Evolutionary conservation across 2,888 invertebrate genomes (phyloP).

Genomic region (Oeneis ivallda): DNA sequence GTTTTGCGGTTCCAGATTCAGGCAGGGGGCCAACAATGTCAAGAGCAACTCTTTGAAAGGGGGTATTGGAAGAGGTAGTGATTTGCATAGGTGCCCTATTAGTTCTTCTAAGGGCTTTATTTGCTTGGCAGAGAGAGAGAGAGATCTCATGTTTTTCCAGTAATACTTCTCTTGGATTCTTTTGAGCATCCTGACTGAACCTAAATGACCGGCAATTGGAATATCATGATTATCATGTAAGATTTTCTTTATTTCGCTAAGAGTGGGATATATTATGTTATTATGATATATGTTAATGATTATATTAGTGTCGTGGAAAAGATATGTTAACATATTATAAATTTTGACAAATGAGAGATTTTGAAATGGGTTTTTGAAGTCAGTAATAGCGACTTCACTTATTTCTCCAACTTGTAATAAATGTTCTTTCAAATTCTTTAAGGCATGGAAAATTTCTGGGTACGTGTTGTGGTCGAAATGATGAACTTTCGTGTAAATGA

Average conservation of each 20-base stretch:
- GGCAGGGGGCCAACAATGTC: no score
- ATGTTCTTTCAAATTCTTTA: not conserved
- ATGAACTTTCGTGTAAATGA: slow-evolving; percentile 34
- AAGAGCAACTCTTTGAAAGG: no score
- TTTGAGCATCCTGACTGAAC: no score
- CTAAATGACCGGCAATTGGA: no score
- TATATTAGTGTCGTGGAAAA: no score
- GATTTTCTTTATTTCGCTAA: no score
- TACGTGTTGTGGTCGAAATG: slow-evolving; percentile 21
- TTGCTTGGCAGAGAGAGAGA: not conserved
- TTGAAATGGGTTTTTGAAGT: not conserved
- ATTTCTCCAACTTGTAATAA: not conserved
- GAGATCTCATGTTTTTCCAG: slow-evolving; percentile 22
- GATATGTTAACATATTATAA: not conserved
- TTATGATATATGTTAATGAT: no score
- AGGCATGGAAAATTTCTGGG: slow-evolving; percentile 22
- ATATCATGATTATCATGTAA: no score
- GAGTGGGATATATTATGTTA: no score
- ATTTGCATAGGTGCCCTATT: slow-evolving; percentile 40
- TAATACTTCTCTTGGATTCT: no score
- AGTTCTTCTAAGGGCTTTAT: slow-evolving; percentile 11
- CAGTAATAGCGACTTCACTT: not conserved
- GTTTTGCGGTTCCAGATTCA: no score
- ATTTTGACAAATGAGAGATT: not conserved
- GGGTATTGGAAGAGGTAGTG: slow-evolving; percentile 38